A percentile compares a stretch with the other conserved stretches of the same genome.
phyloP scores from a whole-genome alignment of 2,797 vertebrate species.

The Catamblyrhynchus diadema region DNA sequence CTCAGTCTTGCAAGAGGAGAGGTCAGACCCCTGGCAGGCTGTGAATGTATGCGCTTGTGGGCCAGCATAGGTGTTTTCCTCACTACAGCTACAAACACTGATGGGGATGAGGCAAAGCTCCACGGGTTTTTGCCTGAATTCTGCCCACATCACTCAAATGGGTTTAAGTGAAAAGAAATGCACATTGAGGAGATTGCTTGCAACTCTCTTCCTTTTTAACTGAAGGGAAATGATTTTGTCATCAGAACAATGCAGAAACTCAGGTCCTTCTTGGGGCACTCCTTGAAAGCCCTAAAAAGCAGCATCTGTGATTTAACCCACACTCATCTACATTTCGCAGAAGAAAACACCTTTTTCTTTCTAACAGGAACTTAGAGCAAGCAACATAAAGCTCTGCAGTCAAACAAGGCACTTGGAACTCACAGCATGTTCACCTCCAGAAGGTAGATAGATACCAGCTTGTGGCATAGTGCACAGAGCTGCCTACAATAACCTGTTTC shows the following conservation, averaged over 20 bases:
- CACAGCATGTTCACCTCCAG: background rate
- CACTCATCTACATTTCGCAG: background rate
- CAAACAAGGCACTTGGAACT: background rate
- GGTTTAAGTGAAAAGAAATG: background rate
- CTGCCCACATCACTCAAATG: accelerated
- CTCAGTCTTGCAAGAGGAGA: background rate
- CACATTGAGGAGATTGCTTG: accelerated
- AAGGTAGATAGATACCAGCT: background rate
- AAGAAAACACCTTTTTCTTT: background rate
- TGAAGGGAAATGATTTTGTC: background rate
- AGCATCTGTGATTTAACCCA: background rate
- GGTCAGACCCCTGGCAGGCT: background rate
- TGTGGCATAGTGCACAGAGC: background rate
- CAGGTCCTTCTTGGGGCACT: background rate
- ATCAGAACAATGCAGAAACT: background rate
- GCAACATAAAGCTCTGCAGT: background rate
- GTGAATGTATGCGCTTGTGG: background rate
- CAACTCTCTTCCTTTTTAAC: background rate
- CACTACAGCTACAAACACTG: background rate
- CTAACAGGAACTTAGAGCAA: background rate
- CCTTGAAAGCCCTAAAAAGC: background rate
- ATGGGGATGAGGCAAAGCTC: background rate
- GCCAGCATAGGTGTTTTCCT: background rate
- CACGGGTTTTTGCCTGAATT: background rate
- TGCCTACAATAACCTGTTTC: background rate